Percentiles rank a stretch among this genome's conserved stretches.
These are phyloP conservation scores for Heliconius hewitsoni DNA, from an alignment of 1,140 invertebrate genomes.

Conservation along the genomic window DNA sequence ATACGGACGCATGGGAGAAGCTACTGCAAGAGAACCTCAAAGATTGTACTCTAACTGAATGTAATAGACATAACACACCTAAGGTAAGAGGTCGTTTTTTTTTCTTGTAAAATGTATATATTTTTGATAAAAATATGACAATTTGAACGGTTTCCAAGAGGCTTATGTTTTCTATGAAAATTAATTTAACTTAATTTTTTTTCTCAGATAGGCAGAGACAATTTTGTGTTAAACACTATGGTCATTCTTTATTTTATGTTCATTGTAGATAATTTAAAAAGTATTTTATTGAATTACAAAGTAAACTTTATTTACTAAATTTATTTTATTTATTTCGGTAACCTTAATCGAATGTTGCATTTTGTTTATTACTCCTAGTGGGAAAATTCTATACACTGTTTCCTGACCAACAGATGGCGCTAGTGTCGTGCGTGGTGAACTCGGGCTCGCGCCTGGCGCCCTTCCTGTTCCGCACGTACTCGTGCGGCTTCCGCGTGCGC, in stretches of 20 bases:
- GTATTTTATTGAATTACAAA: too few species aligned
- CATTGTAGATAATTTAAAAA: too few species aligned
- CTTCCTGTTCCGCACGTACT: constrained; percentile 96
- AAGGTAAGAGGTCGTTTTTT: constrained; percentile 50
- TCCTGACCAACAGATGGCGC: constrained; percentile 83
- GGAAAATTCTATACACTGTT: not conserved
- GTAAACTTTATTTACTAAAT: too few species aligned
- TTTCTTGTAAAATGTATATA: not conserved
- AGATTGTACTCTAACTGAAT: constrained; percentile 85
- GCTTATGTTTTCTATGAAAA: too few species aligned
- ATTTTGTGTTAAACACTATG: too few species aligned
- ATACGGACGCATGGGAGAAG: constrained; percentile 92
- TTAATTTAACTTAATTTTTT: too few species aligned
- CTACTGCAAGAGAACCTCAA: constrained; percentile 89
- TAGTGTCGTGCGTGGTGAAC: constrained; percentile 92
- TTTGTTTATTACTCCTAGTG: too few species aligned
- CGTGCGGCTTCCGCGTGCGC: constrained; percentile 87
- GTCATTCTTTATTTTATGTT: too few species aligned
- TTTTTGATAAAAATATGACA: not conserved
- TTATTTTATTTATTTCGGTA: too few species aligned
- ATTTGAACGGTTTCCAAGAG: too few species aligned
- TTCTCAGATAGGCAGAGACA: too few species aligned
- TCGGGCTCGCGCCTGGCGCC: constrained; percentile 87
- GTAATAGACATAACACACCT: constrained; percentile 63
- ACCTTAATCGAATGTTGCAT: too few species aligned